Percentiles rank a stretch among this genome's conserved stretches.
Evolutionary conservation across 1,140 invertebrate genomes (phyloP).

Genomic region (Onthophagus taurus): DNA sequence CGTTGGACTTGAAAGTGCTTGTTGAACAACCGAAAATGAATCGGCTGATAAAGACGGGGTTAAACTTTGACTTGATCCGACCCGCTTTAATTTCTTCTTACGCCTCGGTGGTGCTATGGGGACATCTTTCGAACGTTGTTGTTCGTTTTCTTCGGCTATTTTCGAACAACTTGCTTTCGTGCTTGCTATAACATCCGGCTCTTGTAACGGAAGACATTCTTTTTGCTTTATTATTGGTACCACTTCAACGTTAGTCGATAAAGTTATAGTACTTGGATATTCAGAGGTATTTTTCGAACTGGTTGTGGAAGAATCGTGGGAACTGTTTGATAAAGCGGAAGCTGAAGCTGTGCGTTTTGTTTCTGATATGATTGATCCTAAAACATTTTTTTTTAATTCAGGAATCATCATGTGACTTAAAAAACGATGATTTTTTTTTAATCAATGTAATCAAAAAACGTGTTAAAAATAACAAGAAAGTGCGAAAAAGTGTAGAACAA

Average conservation of each 20-base stretch:
- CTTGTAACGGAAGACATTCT: constrained; percentile 45
- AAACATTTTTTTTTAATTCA: too few relatives aligned
- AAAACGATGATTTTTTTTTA: not conserved
- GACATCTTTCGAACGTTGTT: constrained; percentile 27
- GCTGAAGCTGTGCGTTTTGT: constrained; percentile 18
- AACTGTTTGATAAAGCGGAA: constrained; percentile 33
- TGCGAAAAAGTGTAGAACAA: too few relatives aligned
- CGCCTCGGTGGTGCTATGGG: constrained; percentile 74
- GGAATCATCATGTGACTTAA: too few relatives aligned
- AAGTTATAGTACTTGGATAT: constrained; percentile 32
- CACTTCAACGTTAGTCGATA: constrained; percentile 20
- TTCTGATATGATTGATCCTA: not conserved
- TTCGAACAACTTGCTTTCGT: constrained; percentile 51
- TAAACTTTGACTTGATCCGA: constrained; percentile 40
- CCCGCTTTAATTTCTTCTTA: constrained; percentile 53
- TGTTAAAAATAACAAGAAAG: too few relatives aligned
- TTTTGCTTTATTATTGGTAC: constrained; percentile 12
- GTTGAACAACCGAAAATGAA: not conserved
- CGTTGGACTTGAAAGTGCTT: constrained; percentile 52
- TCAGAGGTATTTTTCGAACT: constrained; percentile 32
- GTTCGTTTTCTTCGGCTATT: constrained; percentile 6
- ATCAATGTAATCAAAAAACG: too few relatives aligned
- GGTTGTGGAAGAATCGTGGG: constrained; percentile 33
- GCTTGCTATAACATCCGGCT: constrained; percentile 90
- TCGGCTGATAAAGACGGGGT: constrained; percentile 7